These are phyloP conservation scores for Acromyrmex charruanus DNA, from an alignment of 1,140 invertebrate genomes.

Conservation along the genomic window DNA sequence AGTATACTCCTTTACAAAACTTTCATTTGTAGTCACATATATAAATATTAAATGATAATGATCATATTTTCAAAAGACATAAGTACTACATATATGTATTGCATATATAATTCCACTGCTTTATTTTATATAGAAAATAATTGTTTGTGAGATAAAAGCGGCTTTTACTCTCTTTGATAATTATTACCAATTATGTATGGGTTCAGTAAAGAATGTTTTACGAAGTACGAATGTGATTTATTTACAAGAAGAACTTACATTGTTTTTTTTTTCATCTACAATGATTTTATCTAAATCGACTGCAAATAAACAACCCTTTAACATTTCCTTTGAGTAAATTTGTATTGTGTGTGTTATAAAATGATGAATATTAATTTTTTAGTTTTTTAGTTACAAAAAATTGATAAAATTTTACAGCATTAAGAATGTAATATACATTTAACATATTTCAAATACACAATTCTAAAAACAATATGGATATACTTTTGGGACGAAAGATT, in stretches of 20 bases:
- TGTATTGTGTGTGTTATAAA: slow-evolving; percentile 32
- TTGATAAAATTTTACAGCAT: background rate
- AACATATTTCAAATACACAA: background rate
- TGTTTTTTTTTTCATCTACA: slow-evolving; percentile 52
- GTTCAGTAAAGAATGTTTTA: slow-evolving; percentile 51
- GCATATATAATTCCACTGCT: slow-evolving; percentile 60
- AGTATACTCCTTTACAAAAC: slow-evolving; percentile 47
- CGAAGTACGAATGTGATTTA: slow-evolving; percentile 73
- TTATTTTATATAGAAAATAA: slow-evolving; percentile 68
- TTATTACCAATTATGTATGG: slow-evolving; percentile 43
- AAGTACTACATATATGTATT: slow-evolving; percentile 36
- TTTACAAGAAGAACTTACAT: slow-evolving; percentile 73
- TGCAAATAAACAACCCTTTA: slow-evolving; percentile 30
- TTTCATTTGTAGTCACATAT: slow-evolving; percentile 29
- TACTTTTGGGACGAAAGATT: slow-evolving; percentile 1
- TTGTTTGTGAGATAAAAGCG: slow-evolving; percentile 30
- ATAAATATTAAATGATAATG: slow-evolving; percentile 22
- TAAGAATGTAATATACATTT: background rate
- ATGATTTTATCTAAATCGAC: slow-evolving; percentile 52
- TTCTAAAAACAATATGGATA: slow-evolving; percentile 17
- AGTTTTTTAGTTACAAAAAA: slow-evolving; percentile 24
- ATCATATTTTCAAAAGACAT: slow-evolving; percentile 57
- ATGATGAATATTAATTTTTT: slow-evolving; percentile 5
- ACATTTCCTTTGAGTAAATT: background rate
- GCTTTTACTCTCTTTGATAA: slow-evolving; percentile 45